Conservation (phyloP, 1,140 invertebrate genomes). For the Scaptomyza pallida region DNA sequence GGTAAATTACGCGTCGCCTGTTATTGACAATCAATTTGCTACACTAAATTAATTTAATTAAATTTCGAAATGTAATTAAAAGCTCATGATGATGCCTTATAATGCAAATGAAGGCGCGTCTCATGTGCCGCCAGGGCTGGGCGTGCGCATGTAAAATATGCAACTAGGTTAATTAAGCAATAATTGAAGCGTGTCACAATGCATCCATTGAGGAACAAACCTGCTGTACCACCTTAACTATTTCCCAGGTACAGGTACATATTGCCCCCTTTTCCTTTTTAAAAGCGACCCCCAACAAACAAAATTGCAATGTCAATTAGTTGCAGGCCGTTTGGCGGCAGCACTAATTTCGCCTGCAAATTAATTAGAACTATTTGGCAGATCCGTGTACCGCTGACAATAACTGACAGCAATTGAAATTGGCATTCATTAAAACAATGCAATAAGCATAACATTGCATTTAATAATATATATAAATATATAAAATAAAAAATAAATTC, state of each 20-base stretch:
- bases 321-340: conserved; percentile 46
- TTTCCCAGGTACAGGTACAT: too few relatives aligned
- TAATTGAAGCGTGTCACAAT: conserved; percentile 64
- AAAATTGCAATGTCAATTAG: conserved; percentile 71
- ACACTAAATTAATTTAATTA: conserved; percentile 78
- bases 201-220: conserved; percentile 11
- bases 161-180: conserved; percentile 78
- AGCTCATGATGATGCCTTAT: conserved; percentile 58
- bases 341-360: conserved; percentile 60
- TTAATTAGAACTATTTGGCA: conserved; percentile 75
- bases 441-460: neutral
- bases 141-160: conserved; percentile 69
- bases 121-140: conserved; percentile 37
- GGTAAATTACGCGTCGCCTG: conserved; percentile 33
- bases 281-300: conserved; percentile 33
- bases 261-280: neutral
- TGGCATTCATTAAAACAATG: conserved; percentile 56
- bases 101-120: conserved; percentile 64
- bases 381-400: conserved; percentile 38
- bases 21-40: conserved; percentile 65
- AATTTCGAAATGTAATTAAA: conserved; percentile 79
- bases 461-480: neutral
- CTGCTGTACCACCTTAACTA: too few relatives aligned
- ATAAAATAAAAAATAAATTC: neutral
- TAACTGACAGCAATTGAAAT: conserved; percentile 69